Percentiles rank a stretch among this genome's conserved stretches.
Conservation (phyloP, 2,113 vertebrate genomes). For the Xiphophorus maculatus region DNA sequence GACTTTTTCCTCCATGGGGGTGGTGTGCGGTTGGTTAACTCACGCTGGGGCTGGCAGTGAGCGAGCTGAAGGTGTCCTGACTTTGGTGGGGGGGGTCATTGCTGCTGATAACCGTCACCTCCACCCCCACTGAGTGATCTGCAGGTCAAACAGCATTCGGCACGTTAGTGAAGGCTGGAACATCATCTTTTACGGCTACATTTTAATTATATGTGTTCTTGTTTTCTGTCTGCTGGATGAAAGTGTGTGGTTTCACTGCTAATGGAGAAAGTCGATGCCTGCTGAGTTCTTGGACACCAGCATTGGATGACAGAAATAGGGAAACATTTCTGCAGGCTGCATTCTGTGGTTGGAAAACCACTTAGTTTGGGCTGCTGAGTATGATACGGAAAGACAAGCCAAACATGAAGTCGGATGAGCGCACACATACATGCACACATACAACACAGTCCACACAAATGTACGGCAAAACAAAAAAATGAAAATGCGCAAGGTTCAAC, state of each 20-base stretch:
- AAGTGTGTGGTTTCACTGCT: constrained; percentile 68
- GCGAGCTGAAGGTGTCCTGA: constrained; percentile 87
- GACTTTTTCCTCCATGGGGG: not conserved
- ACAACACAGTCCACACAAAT: constrained; percentile 38
- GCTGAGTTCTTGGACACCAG: constrained; percentile 66
- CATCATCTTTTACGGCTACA: constrained; percentile 25
- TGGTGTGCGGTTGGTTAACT: constrained; percentile 43
- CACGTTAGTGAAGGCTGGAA: constrained; percentile 46
- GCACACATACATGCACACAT: constrained; percentile 30
- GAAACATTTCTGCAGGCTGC: constrained; percentile 71
- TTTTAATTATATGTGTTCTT: constrained; percentile 42
- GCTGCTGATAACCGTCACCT: constrained; percentile 89
- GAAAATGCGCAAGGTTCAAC: constrained; percentile 32
- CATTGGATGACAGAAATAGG: constrained; percentile 65
- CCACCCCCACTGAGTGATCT: constrained; percentile 88
- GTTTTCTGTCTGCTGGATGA: constrained; percentile 48
- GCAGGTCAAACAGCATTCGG: constrained; percentile 49
- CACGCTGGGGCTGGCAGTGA: constrained; percentile 88
- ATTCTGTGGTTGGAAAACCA: constrained; percentile 77
- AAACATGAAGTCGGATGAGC: constrained; percentile 48
- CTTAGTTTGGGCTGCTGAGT: constrained; percentile 65
- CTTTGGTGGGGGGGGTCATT: constrained; percentile 89
- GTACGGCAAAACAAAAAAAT: constrained; percentile 21
- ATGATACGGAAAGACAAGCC: constrained; percentile 64
- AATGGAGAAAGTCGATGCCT: constrained; percentile 67